These are phyloP conservation scores for Euzetes globulus DNA, from an alignment of 2,888 invertebrate genomes.

Conservation along the genomic window DNA sequence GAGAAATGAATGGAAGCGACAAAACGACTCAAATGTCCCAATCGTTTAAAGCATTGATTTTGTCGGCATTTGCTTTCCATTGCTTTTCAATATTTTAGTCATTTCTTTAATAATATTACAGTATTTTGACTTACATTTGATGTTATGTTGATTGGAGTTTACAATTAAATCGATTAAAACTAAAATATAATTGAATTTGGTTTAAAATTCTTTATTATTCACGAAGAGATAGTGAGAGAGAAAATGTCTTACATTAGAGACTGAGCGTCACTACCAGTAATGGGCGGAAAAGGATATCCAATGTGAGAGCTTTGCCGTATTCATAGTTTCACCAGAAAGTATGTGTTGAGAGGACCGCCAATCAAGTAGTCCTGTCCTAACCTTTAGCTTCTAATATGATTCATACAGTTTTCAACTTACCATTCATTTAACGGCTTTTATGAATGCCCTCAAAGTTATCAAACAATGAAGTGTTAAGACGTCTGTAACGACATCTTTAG, in stretches of 20 bases:
- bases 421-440: too few relatives aligned
- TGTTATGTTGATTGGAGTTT: not conserved
- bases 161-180: not conserved
- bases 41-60: not conserved
- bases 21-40: not conserved
- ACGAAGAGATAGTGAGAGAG: too few relatives aligned
- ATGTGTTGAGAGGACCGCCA: too few relatives aligned
- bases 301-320: not conserved
- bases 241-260: not conserved
- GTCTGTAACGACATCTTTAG: too few relatives aligned
- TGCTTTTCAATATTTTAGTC: not conserved
- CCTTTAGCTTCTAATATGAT: too few relatives aligned
- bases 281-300: slow-evolving; percentile 4
- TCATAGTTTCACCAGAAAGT: not conserved
- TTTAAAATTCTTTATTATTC: too few relatives aligned
- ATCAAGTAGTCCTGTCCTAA: too few relatives aligned
- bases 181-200: too few relatives aligned
- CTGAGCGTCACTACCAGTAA: not conserved
- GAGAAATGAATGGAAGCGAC: not conserved
- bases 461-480: too few relatives aligned
- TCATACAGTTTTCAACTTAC: too few relatives aligned
- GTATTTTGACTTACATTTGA: not conserved
- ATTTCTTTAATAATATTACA: not conserved
- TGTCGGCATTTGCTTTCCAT: not conserved
- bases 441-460: too few relatives aligned